Base-by-base conservation (phyloP, 2,113 vertebrate species). In the Notechis scutatus region DNA sequence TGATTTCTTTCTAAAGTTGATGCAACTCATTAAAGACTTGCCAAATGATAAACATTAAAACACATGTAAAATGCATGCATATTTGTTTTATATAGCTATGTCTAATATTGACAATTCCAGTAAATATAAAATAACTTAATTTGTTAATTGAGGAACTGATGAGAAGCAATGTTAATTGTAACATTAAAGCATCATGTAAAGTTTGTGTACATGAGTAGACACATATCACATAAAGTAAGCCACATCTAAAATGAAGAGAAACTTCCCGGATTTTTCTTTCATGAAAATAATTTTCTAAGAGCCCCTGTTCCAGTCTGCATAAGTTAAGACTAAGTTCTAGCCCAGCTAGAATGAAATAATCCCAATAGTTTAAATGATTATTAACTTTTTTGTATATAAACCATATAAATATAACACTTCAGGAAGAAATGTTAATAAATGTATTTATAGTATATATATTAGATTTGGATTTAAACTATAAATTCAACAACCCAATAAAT, bases 331-430 rank as follows among this genome's bases (percentile, higher is more conserved):
- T 94, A 94, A 59, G 55, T 93, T 97, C 97, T 96, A 98, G 97
- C 95, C 96, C 97, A 96, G 97, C 97, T 97, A 97, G 95, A 97
- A 95, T 87, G 56, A 94, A 90, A 87, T 69, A 86, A 52, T 91
- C 64, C 74, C 8, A 45, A 55, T 81, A 93, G 85, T 85, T 92
- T 26, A 92, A 92, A 61, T 52, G 57, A 93, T 81, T 93, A 81
- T 85, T 92, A 86, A 74, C 91, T 92, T 59, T n/a, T 64, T 57
- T 94, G 57, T 47, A 91, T 94, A 86, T 94, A 81, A 94, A 93
- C 24, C 89, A 34, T 92, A 93, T 95, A 93, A 95, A 94, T 92
- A 92, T 45, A 54, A 92, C 93, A 94, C 92, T 93, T 90, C 86
- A 92, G 94, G 93, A 90, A 92, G 94, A 81, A 91, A 94, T 91